Conservation (phyloP, 2,113 vertebrate genomes). For the Xenopus laevis region DNA sequence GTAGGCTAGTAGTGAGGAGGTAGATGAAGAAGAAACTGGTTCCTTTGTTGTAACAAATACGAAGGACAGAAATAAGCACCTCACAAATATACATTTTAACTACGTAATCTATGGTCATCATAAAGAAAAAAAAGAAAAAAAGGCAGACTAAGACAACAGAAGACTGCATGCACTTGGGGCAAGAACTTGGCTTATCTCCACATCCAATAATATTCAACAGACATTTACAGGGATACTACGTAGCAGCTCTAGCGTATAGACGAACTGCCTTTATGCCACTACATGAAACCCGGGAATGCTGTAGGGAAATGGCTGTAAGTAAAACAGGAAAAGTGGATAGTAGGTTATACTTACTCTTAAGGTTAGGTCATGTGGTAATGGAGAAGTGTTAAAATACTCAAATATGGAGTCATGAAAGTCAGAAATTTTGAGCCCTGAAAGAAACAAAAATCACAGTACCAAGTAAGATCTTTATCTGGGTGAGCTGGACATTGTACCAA, state of each 20-base stretch:
- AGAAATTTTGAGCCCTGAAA: slow-evolving; percentile 84
- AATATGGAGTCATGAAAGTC: slow-evolving; percentile 96
- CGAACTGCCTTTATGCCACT: no score
- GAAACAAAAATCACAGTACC: slow-evolving; percentile 13
- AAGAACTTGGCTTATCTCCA: no score
- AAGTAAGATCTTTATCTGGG: background rate
- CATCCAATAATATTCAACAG: no score
- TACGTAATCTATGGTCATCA: background rate
- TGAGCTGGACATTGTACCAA: no score
- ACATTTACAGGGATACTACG: no score
- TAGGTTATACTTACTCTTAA: slow-evolving; percentile 80
- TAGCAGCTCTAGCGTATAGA: no score
- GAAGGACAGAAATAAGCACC: slow-evolving; percentile 57
- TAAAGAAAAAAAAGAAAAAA: no score
- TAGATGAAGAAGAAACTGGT: slow-evolving; percentile 69
- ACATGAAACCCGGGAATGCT: no score
- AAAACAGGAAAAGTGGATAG: no score
- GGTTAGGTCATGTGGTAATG: slow-evolving; percentile 87
- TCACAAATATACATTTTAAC: slow-evolving; percentile 28
- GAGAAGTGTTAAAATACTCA: slow-evolving; percentile 95
- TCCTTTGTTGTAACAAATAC: slow-evolving; percentile 65
- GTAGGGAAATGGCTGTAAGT: no score
- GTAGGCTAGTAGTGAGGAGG: slow-evolving; percentile 72
- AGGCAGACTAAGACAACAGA: no score
- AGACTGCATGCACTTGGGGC: no score